Evolutionary conservation across 2,113 vertebrate genomes (phyloP).

Genomic region (Sorex araneus): DNA sequence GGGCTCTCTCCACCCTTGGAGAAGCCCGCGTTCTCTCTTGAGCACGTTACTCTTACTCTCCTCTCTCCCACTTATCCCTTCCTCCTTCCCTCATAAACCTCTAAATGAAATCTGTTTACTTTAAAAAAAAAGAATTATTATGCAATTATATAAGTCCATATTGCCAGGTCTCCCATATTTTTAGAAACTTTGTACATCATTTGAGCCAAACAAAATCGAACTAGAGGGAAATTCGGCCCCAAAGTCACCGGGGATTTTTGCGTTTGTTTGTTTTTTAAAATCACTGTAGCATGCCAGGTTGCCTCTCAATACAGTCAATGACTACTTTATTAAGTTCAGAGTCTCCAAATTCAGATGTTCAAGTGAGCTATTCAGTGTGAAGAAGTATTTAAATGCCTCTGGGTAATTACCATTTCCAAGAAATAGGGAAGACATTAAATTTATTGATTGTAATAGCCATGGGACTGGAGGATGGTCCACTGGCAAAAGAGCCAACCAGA

Average conservation of each 20-base stretch:
- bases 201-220: background rate
- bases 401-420: background rate
- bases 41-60: too few species aligned
- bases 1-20: too few species aligned
- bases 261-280: background rate
- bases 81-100: too few species aligned
- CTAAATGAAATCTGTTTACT: too few species aligned
- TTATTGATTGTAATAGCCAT: too few species aligned
- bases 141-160: background rate
- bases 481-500: too few species aligned
- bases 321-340: background rate
- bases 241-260: too few species aligned
- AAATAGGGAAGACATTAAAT: background rate
- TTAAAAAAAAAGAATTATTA: background rate
- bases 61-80: too few species aligned
- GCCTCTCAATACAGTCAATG: background rate
- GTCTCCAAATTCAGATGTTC: background rate
- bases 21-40: too few species aligned
- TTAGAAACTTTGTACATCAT: background rate
- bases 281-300: background rate
- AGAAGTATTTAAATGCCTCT: background rate
- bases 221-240: background rate
- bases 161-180: background rate
- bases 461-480: too few species aligned
- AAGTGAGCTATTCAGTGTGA: background rate